Evolutionary conservation across 2,113 vertebrate genomes (phyloP), one percentile per base, ranked within the genome.

Genomic region (Alces alces): DNA sequence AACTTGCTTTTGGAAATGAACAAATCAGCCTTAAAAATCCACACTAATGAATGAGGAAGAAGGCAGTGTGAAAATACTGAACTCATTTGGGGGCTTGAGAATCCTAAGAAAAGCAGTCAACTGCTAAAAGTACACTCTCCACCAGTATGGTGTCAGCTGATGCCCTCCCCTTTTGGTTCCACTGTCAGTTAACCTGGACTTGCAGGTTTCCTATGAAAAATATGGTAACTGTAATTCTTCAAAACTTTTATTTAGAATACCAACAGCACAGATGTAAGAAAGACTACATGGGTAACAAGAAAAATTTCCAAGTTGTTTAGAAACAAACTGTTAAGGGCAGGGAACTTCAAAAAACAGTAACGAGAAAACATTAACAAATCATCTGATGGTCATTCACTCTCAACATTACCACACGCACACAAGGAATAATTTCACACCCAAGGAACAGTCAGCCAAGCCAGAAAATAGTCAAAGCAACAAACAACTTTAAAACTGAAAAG

Each of bases 1-100:
- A 92, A 83, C 10, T 7, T 86, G 30, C 25, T 98, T 95, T 95
- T n/a, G 90, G 15, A 97, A 94, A 76, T 43, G 45, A 93, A 78
- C 54, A 66, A 83, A 60, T 19, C n/a, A 45, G 58, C 17, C 28
- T 73, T 73, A 86, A 83, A 45, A 78, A 91, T 1, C 13, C 47
- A 83, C 25, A 58, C 19, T 84, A 87, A 73, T 0, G 0, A 6
- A 89, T 89, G 7, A 11, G 7, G 7, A 55, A 33, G 2, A 70
- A n/a, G 10, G 30, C 9, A 85, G 4, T 84, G 27, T 73, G 73
- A 91, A 93, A 95, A 91, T 89, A 88, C n/a, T 87, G 43, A 94
- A 66, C 61, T 23, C 19, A 95, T 6, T 86, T 70, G 16, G 27
- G 7, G 27, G 52, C 9, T 89, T 87, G 27, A 89, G 16, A 90